Evolutionary conservation across 2,113 vertebrate genomes (phyloP).

Genomic region (Pogonocichla stellata): DNA sequence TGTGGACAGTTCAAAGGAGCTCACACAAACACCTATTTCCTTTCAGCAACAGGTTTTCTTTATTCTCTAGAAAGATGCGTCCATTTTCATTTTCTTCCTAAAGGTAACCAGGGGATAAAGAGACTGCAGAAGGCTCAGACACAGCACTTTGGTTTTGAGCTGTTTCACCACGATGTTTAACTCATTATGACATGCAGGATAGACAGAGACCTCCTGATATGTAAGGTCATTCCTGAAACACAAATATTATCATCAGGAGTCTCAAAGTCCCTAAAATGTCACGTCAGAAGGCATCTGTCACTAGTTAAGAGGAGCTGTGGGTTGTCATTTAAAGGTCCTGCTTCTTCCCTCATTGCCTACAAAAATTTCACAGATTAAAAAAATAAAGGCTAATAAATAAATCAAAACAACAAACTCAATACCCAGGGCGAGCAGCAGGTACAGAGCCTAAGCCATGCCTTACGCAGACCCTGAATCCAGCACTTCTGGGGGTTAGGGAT

Average conservation of each 20-base stretch:
- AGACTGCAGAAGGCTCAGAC: neutral
- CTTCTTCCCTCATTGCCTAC: neutral
- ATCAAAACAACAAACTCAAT: neutral
- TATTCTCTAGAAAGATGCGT: neutral
- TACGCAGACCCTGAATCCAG: neutral
- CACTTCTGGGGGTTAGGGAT: neutral
- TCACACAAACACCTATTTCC: neutral
- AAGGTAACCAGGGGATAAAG: neutral
- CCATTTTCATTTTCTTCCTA: neutral
- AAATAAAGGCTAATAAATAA: slow-evolving; percentile 12
- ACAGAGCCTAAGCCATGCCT: neutral
- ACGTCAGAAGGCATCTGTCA: slow-evolving; percentile 21
- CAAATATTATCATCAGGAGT: neutral
- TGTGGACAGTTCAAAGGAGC: neutral
- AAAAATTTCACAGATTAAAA: slow-evolving; percentile 16
- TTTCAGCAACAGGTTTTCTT: neutral
- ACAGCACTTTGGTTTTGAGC: neutral
- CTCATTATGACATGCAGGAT: neutral
- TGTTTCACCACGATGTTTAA: slow-evolving; percentile 16
- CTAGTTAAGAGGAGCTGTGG: neutral
- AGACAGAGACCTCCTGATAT: neutral
- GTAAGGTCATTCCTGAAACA: neutral
- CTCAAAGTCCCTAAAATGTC: slow-evolving; percentile 16
- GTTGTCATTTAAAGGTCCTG: neutral
- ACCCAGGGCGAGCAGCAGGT: neutral